Evolutionary conservation across 2,888 invertebrate genomes (phyloP), one percentile per base, ranked within the genome.

Genomic region (Yponomeuta malinellus): DNA sequence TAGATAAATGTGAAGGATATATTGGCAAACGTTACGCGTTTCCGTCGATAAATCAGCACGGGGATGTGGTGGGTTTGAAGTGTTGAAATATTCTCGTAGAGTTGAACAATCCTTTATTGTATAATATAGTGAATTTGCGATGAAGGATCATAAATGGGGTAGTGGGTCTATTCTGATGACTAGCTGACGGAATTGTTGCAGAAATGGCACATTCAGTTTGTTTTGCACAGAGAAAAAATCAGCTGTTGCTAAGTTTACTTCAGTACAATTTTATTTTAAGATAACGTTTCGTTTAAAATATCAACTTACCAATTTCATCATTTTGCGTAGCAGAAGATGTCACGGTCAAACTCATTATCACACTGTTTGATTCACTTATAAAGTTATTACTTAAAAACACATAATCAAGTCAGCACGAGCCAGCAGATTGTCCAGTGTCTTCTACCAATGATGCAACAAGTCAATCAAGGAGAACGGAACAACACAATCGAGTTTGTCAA

Each of bases 221-320:
- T 12, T 59, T 12, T 59, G 10, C 52, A 52, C 8, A 52, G 52
- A 52, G 52, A 6, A 12, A 52, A 52, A 52, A 4, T 37, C 37
- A 37, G 37, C 37, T 43, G 43, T 43, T 43, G 8, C 0, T 43
- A 8, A 43, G 33, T 33, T 8, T 43, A 43, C 43, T 43, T 59
- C 6, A 59, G 2, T 10, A 52, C 52, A 59, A 43, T 8, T 43
- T 5, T 43, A 43, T 43, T 43, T 43, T 43, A 8, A 33, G 33
- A 33, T 5, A 43, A 43, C 43, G 43, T 43, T 43, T 43, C 43
- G 8, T 43, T 59, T 10, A 10, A 31, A 37, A 52, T 2, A 67
- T 31, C 70, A 74, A 87, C 90, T 90, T 83, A 90, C 90, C 89
- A 72, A 86, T 81, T 80, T 89, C 90, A 73, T 88, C 89, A 76